Conservation (phyloP, 2,113 vertebrate species). For the Enhydra lutris region DNA sequence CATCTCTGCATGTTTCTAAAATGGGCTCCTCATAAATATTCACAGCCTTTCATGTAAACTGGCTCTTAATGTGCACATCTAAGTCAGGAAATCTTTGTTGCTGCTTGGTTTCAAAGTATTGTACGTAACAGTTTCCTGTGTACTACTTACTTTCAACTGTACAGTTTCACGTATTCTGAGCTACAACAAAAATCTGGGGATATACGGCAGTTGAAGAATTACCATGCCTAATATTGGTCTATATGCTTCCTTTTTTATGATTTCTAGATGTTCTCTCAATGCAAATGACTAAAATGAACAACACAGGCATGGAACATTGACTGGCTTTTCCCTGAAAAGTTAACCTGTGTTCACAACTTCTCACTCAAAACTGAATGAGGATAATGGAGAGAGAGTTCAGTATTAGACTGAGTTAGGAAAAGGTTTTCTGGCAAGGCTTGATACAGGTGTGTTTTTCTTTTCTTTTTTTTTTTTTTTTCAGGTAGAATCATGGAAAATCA, state of each 20-base stretch:
- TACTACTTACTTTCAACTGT: background rate
- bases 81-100: background rate
- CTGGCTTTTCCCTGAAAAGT: background rate
- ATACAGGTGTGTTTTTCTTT: background rate
- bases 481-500: background rate
- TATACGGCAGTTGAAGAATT: background rate
- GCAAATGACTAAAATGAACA: background rate
- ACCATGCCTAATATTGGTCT: background rate
- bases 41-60: background rate
- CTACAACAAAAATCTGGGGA: background rate
- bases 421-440: background rate
- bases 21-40: background rate
- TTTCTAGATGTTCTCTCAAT: background rate
- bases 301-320: background rate
- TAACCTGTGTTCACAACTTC: background rate
- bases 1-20: background rate
- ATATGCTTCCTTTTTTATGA: background rate
- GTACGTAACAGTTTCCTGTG: background rate
- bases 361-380: background rate
- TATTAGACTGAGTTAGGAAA: background rate
- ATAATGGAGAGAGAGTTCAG: background rate
- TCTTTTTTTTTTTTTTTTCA: background rate
- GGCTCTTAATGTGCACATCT: background rate
- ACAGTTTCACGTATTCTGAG: background rate
- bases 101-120: background rate